Evolutionary conservation across 2,888 invertebrate species (phyloP).

Genomic region (Mythimna vitellina): DNA sequence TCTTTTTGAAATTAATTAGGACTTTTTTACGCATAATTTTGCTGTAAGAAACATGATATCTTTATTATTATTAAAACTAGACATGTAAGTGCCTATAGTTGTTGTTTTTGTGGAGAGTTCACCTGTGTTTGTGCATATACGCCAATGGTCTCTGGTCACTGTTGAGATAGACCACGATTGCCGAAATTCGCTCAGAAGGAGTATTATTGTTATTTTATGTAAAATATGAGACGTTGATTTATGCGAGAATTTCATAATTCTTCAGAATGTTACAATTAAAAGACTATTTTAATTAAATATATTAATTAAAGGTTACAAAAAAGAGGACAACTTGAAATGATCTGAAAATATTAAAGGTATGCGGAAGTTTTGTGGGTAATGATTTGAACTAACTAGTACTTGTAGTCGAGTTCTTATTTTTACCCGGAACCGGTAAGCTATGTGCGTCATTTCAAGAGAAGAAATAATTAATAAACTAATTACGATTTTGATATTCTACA

Average conservation of each 20-base stretch:
- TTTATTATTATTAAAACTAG: no score
- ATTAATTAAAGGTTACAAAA: conserved; percentile 1
- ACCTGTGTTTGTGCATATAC: not conserved
- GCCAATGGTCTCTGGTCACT: not conserved
- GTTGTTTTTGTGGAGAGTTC: not conserved
- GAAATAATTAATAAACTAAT: no score
- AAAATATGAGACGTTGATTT: not conserved
- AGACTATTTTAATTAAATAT: not conserved
- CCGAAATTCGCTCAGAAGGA: not conserved
- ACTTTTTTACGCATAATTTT: no score
- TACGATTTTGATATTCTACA: no score
- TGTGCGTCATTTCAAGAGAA: conserved; percentile 33
- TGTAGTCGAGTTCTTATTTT: not conserved
- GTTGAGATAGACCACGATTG: not conserved
- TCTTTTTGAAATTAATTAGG: no score
- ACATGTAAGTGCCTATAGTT: no score
- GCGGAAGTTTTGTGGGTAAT: conserved; percentile 31
- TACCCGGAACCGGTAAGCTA: conserved; percentile 6
- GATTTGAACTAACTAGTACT: not conserved
- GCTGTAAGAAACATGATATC: no score
- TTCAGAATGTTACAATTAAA: not conserved
- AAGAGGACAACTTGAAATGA: not conserved
- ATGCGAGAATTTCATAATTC: not conserved
- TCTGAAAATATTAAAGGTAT: conserved; percentile 20
- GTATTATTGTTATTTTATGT: not conserved